A percentile compares a stretch with the other conserved stretches of the same genome.
phyloP scores from a whole-genome alignment of 2,888 invertebrate genomes.

The Tholera decimalis region DNA sequence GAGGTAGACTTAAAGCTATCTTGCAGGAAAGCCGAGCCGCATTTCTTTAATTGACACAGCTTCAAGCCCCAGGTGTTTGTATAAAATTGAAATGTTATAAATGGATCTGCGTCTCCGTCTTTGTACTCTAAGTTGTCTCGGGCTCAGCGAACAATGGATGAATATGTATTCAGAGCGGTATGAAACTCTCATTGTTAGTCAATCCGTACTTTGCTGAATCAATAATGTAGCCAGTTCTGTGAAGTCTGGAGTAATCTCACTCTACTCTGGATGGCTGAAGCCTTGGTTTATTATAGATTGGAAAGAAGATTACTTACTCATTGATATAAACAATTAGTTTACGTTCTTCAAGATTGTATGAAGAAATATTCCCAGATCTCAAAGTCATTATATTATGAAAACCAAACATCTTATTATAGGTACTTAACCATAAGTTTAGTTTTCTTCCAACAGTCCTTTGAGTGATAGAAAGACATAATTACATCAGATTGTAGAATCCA shows the following conservation, averaged over 20 bases:
- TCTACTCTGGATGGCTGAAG: slow-evolving; percentile 20
- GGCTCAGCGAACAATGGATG: slow-evolving; percentile 51
- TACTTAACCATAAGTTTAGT: too few species aligned
- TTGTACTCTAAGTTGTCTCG: slow-evolving; percentile 45
- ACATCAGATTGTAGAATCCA: too few species aligned
- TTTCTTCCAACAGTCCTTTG: too few species aligned
- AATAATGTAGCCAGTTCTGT: slow-evolving; percentile 43
- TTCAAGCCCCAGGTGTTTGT: slow-evolving; percentile 47
- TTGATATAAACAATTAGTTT: background rate
- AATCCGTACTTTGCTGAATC: slow-evolving; percentile 50
- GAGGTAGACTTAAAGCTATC: slow-evolving; percentile 16
- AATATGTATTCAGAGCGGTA: slow-evolving; percentile 49
- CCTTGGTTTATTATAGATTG: slow-evolving; percentile 26
- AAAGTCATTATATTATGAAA: too few species aligned
- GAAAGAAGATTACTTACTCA: slow-evolving; percentile 10
- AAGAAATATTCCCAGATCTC: background rate
- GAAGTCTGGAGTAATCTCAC: slow-evolving; percentile 40
- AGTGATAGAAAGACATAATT: too few species aligned
- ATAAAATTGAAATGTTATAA: slow-evolving; percentile 54
- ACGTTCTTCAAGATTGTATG: background rate
- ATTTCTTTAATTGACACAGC: slow-evolving; percentile 52
- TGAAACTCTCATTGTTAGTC: slow-evolving; percentile 53
- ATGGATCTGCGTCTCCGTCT: slow-evolving; percentile 42
- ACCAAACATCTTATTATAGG: too few species aligned
- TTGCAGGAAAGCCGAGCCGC: slow-evolving; percentile 20